Evolutionary conservation across 2,888 invertebrate genomes (phyloP).

Genomic region (Drosophila bunnanda): DNA sequence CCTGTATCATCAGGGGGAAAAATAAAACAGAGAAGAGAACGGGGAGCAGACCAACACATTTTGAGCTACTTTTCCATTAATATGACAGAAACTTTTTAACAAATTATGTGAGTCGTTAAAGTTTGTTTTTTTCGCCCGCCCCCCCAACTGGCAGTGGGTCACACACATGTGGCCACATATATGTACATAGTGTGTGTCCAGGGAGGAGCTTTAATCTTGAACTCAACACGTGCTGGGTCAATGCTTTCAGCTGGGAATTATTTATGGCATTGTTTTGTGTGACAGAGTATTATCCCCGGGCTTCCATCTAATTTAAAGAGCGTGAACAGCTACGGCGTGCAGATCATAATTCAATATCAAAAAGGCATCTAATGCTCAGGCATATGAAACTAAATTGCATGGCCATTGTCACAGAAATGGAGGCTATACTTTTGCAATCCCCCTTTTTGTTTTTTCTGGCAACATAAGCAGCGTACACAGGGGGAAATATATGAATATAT

Average conservation of each 20-base stretch:
- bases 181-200: not conserved
- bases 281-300: conserved; percentile 37
- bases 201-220: conserved; percentile 35
- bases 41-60: conserved; percentile 51
- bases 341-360: conserved; percentile 77
- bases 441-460: conserved; percentile 18
- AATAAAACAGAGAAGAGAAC: conserved; percentile 4
- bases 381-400: conserved; percentile 74
- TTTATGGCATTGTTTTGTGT: conserved; percentile 50
- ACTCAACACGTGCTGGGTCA: conserved; percentile 43
- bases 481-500: not conserved
- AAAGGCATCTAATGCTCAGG: conserved; percentile 61
- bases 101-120: conserved; percentile 74
- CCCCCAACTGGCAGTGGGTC: conserved; percentile 37
- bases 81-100: conserved; percentile 79
- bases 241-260: conserved; percentile 55
- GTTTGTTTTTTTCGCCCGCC: conserved; percentile 34
- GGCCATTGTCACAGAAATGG: conserved; percentile 54
- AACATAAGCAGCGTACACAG: conserved; percentile 59
- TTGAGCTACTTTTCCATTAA: conserved; percentile 74
- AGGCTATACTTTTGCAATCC: conserved; percentile 11
- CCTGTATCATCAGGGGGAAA: conserved; percentile 53
- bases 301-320: conserved; percentile 63
- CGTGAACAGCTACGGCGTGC: conserved; percentile 43
- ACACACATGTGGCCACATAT: conserved; percentile 24